A percentile compares a stretch with the other conserved stretches of the same genome.
These are phyloP conservation scores for Philopedon plagiatum DNA, from an alignment of 2,888 invertebrate species.

Conservation along the genomic window DNA sequence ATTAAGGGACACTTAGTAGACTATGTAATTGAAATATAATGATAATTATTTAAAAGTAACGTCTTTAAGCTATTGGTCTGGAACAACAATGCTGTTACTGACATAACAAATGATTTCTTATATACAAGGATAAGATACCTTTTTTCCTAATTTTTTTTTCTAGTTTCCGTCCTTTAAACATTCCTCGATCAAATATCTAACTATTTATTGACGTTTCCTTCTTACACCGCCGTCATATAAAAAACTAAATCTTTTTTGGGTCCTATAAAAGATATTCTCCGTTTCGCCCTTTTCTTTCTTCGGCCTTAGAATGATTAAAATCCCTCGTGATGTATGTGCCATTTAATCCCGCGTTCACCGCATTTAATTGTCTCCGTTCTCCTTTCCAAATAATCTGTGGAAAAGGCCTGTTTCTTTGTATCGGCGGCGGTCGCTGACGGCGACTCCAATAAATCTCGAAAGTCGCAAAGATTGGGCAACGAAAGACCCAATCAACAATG, in stretches of 20 bases:
- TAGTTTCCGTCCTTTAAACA: neutral
- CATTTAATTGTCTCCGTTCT: constrained; percentile 48
- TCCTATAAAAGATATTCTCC: constrained; percentile 19
- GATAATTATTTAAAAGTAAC: no score
- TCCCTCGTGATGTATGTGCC: constrained; percentile 49
- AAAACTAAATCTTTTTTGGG: constrained; percentile 16
- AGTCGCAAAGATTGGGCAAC: constrained; percentile 40
- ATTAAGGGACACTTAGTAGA: no score
- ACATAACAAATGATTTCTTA: no score
- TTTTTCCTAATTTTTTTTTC: no score
- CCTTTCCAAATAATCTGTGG: constrained; percentile 48
- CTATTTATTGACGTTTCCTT: constrained; percentile 7
- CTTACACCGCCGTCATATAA: neutral
- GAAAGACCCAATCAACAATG: constrained; percentile 45
- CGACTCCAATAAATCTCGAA: constrained; percentile 42
- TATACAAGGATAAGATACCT: no score
- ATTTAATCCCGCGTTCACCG: constrained; percentile 47
- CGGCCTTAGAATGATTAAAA: constrained; percentile 46
- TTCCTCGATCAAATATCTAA: neutral
- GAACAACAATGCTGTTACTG: no score
- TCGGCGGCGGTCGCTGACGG: constrained; percentile 38
- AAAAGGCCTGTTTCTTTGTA: constrained; percentile 44
- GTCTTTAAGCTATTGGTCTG: no score
- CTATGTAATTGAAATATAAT: no score
- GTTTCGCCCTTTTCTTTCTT: constrained; percentile 7